Evolutionary conservation across 2,888 invertebrate genomes (phyloP), one percentile per base, ranked within the genome.

Genomic region (Anorthoa munda): DNA sequence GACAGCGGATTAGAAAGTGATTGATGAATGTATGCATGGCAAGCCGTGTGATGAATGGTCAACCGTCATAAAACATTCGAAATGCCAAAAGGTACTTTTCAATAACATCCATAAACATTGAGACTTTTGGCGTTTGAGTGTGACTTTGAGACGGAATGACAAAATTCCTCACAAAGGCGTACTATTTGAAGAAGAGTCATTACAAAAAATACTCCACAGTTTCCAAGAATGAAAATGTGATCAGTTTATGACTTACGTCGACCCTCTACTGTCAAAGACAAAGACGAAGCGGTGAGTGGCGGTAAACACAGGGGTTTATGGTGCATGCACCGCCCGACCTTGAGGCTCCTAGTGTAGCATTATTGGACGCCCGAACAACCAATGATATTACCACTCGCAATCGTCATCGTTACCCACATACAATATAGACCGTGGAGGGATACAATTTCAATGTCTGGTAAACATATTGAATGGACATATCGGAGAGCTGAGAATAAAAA

Each of bases 301-400:
- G 81, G 84, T 90, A 88, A 90, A 90, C 77, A 88, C 80, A 67
- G 79, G 83, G 86, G 86, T 89, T 90, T 88, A 89, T 89, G 83
- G 85, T 87, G 83, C 87, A 86, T 87, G 87, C 82, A 77, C 83
- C 76, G 84, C 74, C 69, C 82, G 83, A 85, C 90, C 90, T 90
- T 90, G 87, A 77, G 26, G 64, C 56, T 75, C 66, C 69, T 75
- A 83, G 74, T 85, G 75, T 65, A 77, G 77, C 78, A 75, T 70
- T 85, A 84, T 84, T 79, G 78, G 63, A 75, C 59, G 83, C 58
- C 73, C 74, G 77, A 80, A 75, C 69, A 79, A 79, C 75, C 75
- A 84, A 76, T 79, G 75, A 72, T 66, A 72, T 82, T 75, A 80
- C 82, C 65, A 65, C 69, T 80, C 13, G 58, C 68, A 69, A 58